These are phyloP conservation scores for Heloderma charlesbogerti DNA, from an alignment of 2,113 vertebrate genomes.

Conservation along the genomic window DNA sequence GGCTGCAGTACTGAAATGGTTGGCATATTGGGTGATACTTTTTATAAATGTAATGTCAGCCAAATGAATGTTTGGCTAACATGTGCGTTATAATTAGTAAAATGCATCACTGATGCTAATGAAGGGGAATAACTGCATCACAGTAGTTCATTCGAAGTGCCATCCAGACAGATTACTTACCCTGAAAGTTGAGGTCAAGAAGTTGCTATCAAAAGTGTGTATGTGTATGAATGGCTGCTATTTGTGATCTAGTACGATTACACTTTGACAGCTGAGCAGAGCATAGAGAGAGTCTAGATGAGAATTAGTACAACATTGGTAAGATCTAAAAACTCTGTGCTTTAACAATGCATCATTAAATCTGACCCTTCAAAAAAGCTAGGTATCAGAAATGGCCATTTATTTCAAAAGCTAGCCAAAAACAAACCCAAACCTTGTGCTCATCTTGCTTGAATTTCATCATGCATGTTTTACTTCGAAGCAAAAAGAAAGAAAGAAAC, in stretches of 20 bases:
- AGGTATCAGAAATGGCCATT: neutral
- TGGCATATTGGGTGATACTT: slow-evolving; percentile 28
- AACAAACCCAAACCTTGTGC: neutral
- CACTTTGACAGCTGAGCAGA: slow-evolving; percentile 22
- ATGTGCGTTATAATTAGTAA: slow-evolving; percentile 50
- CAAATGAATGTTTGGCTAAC: slow-evolving; percentile 41
- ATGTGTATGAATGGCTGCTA: neutral
- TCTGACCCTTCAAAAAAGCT: neutral
- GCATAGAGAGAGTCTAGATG: neutral
- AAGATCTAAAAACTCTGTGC: neutral
- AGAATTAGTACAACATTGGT: neutral
- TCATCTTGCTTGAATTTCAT: neutral
- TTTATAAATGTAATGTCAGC: slow-evolving; percentile 45
- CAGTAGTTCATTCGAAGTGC: slow-evolving; percentile 56
- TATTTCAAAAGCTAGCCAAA: neutral
- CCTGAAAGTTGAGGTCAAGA: slow-evolving; percentile 14
- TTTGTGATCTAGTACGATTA: neutral
- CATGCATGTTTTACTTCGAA: neutral
- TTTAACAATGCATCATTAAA: neutral
- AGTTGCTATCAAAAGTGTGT: neutral
- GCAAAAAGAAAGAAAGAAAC: neutral
- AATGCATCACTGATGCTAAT: slow-evolving; percentile 67
- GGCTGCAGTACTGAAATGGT: slow-evolving; percentile 42
- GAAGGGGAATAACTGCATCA: slow-evolving; percentile 65
- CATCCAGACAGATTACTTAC: slow-evolving; percentile 44